Conservation (phyloP, 2,113 vertebrate species). For the Butorides virescens region DNA sequence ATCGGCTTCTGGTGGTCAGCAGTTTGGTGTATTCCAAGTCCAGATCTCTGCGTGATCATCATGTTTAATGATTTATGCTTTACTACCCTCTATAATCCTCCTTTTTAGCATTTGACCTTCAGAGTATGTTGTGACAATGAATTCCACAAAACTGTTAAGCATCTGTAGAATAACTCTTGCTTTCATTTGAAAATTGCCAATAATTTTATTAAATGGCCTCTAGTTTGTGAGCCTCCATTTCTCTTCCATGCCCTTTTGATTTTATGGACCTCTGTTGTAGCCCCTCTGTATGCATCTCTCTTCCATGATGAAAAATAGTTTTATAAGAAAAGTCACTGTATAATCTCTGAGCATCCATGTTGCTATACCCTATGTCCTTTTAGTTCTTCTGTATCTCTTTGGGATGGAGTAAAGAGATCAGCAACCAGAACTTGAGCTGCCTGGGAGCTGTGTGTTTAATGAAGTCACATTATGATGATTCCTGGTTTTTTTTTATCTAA, state of each 20-base stretch:
- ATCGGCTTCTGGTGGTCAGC: neutral
- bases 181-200: neutral
- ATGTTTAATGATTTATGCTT: neutral
- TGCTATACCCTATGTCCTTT: neutral
- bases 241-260: neutral
- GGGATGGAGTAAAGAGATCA: neutral
- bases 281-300: neutral
- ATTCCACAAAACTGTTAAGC: neutral
- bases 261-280: neutral
- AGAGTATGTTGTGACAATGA: neutral
- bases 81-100: neutral
- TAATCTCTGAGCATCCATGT: neutral
- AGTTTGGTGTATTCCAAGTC: neutral
- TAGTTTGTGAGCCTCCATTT: neutral
- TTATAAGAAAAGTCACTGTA: neutral
- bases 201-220: neutral
- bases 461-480: neutral
- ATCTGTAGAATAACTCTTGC: neutral
- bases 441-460: neutral
- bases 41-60: neutral
- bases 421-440: neutral
- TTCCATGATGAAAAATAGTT: neutral
- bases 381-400: neutral
- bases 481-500: neutral
- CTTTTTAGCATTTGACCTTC: neutral